Base-by-base conservation (phyloP, 2,113 vertebrate genomes). In the Eublepharis macularius region DNA sequence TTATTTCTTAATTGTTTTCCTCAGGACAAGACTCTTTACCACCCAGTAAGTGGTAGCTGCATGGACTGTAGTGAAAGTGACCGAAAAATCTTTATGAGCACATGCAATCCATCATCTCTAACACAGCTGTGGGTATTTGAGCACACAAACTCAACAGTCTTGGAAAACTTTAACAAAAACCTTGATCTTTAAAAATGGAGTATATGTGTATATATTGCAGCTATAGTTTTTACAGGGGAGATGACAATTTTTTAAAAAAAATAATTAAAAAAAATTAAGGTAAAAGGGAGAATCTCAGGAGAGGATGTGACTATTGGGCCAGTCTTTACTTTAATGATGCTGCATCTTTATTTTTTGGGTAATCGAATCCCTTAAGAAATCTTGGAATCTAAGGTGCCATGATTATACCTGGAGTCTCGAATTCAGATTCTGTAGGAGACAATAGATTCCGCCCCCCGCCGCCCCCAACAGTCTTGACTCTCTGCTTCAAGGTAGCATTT, bases 71-170 rank as follows among this genome's bases (percentile, higher is more conserved):
- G 93, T 39, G 93, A 95, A 16, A 94, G 94, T 0, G 97, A 97
- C 90, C 96, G 93, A 88, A 95, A 95, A 84, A 93, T 98, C 91
- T 98, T 98, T 94, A 98, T 98, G 98, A 98, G 92, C 70, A 89
- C 92, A 57, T 98, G 98, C 92, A 95, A 96, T 87, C 94, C 97
- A 2, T 91, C 95, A 3, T 97, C 97, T 26, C 93, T 88, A 63
- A 97, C 96, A 24, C 98, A 98, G 95, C 97, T 96, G 88, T 98
- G 98, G 98, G 93, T 97, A 86, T 98, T 98, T 89, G 97, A 98
- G 95, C 97, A 96, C 34, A 97, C 95, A 94, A 98, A 98, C 92
- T 81, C 93, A 47, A 97, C 97, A 0, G 94, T 98, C 86, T 92
- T 98, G 91, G 96, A 97, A 85, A 94, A 93, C 49, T 98, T 98